phyloP scores from a whole-genome alignment of 2,888 invertebrate species.

The Metacarcinus magister region DNA sequence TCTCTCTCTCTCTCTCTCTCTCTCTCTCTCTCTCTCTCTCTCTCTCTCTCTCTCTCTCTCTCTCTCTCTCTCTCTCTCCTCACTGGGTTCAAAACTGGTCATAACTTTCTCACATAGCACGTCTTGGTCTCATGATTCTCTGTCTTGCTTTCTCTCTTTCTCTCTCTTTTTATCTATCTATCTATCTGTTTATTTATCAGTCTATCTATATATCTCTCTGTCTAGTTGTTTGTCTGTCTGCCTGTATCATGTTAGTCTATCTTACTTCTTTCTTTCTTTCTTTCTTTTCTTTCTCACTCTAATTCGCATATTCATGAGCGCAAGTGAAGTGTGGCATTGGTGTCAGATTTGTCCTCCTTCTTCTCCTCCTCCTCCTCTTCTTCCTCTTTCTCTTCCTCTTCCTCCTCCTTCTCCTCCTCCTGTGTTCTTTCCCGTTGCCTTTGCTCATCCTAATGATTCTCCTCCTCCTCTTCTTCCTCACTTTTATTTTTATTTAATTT shows the following conservation, averaged over 20 bases:
- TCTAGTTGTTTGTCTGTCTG: background rate
- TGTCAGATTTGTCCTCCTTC: background rate
- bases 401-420: background rate
- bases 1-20: conserved; percentile 10
- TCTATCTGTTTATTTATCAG: too few species aligned
- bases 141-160: too few species aligned
- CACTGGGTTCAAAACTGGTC: background rate
- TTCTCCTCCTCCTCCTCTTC: too few species aligned
- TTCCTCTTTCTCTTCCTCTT: background rate
- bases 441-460: too few species aligned
- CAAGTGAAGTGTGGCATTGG: conserved; percentile 10
- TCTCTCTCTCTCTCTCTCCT: background rate
- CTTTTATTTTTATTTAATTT: too few species aligned
- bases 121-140: too few species aligned
- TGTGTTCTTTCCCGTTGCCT: background rate
- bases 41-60: conserved; percentile 26
- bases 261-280: background rate
- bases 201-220: background rate
- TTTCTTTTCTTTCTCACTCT: background rate
- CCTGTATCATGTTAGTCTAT: background rate
- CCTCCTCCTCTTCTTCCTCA: background rate
- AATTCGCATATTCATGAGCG: conserved; percentile 29
- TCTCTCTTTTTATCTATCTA: too few species aligned
- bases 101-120: background rate
- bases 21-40: conserved; percentile 26